Evolutionary conservation across 1,140 invertebrate species (phyloP).

Genomic region (Nasonia longicornis): DNA sequence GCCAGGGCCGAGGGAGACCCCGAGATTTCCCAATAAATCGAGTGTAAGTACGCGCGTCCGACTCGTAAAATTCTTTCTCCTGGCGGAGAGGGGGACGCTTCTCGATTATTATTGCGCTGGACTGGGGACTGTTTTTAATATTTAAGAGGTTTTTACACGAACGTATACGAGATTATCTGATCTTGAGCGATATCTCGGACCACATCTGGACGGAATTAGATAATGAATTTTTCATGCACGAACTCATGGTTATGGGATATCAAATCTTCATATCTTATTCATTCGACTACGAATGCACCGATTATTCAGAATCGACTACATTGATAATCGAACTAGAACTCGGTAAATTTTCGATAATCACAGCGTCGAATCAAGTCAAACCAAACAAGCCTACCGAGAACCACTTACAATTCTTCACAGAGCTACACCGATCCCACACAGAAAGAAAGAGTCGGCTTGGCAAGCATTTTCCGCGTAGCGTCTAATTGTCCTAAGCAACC

Average conservation of each 20-base stretch:
- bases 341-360: no score
- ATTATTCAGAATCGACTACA: no score
- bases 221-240: neutral
- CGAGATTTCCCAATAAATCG: constrained; percentile 43
- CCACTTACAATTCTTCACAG: no score
- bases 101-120: constrained; percentile 8
- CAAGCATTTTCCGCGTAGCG: constrained; percentile 14
- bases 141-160: neutral
- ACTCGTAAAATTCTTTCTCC: constrained; percentile 38
- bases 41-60: neutral
- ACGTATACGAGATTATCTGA: no score
- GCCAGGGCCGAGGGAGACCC: neutral
- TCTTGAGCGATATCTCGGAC: neutral
- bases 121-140: neutral
- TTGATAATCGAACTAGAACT: no score
- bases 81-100: neutral
- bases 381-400: no score
- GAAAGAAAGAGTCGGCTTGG: no score
- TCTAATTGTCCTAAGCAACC: constrained; percentile 33
- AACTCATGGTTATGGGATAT: no score
- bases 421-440: no score
- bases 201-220: neutral
- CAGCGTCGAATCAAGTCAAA: no score
- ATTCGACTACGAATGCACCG: neutral
- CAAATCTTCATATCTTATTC: neutral